Evolutionary conservation across 2,113 vertebrate species (phyloP).

Genomic region (Pluvianellus socialis): DNA sequence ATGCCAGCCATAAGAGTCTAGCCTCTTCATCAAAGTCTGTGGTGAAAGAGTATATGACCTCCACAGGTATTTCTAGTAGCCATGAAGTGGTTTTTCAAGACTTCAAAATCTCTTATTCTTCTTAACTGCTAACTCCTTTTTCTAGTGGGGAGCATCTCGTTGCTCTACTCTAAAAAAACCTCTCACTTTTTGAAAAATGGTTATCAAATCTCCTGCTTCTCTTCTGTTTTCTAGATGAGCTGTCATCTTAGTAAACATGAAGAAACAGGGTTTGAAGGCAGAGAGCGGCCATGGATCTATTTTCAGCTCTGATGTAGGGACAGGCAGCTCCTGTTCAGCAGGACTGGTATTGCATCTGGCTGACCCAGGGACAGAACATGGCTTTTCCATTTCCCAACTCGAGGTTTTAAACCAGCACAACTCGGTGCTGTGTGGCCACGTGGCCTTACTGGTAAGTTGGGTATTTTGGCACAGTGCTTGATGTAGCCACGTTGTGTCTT

Average conservation of each 20-base stretch:
- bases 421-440: not conserved
- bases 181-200: not conserved
- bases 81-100: not conserved
- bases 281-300: not conserved
- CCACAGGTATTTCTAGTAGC: not conserved
- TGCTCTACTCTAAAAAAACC: not conserved
- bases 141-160: not conserved
- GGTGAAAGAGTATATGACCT: not conserved
- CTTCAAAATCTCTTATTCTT: not conserved
- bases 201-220: not conserved
- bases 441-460: not conserved
- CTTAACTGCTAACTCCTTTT: not conserved
- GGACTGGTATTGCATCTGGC: not conserved
- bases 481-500: not conserved
- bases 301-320: not conserved
- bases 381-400: not conserved
- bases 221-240: not conserved
- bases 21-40: not conserved
- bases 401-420: not conserved
- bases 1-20: accelerated
- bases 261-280: not conserved
- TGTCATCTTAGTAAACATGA: not conserved
- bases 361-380: not conserved
- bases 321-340: not conserved
- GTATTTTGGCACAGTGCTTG: not conserved